Evolutionary conservation across 2,888 invertebrate species (phyloP).

Genomic region (Rhynchonema sp.): DNA sequence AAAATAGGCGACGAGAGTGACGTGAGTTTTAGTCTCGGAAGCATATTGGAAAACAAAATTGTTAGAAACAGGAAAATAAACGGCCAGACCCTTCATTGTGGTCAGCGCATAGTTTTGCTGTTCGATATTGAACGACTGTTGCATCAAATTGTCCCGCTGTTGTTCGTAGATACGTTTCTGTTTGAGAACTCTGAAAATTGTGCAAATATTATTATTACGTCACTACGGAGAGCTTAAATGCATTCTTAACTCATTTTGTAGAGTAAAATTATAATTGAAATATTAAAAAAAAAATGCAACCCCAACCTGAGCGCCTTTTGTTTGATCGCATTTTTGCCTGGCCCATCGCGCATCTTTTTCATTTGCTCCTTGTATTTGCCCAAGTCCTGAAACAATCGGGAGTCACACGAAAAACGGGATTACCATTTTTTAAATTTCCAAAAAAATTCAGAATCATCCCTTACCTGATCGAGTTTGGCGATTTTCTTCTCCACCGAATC

Average conservation of each 20-base stretch:
- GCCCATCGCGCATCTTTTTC: slow-evolving; percentile 96
- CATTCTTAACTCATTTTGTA: too few species aligned
- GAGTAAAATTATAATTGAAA: too few species aligned
- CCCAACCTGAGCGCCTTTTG: slow-evolving; percentile 61
- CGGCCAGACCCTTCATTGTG: slow-evolving; percentile 56
- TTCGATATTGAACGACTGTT: slow-evolving; percentile 97
- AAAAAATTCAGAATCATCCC: too few species aligned
- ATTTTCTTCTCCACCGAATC: slow-evolving; percentile 88
- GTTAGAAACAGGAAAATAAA: too few species aligned
- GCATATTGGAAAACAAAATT: too few species aligned
- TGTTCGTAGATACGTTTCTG: slow-evolving; percentile 83
- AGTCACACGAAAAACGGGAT: too few species aligned
- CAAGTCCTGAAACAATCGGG: too few species aligned
- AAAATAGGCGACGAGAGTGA: too few species aligned
- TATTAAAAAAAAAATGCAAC: neutral
- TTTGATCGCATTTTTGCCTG: slow-evolving; percentile 93
- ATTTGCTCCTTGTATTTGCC: slow-evolving; percentile 94
- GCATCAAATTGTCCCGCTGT: slow-evolving; percentile 69
- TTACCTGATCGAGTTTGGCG: slow-evolving; percentile 45
- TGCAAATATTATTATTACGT: too few species aligned
- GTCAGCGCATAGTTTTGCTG: slow-evolving; percentile 93
- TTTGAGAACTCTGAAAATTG: slow-evolving; percentile 76
- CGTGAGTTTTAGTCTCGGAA: too few species aligned
- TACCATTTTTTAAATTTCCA: too few species aligned
- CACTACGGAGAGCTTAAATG: too few species aligned